A percentile compares a stretch with the other conserved stretches of the same genome.
These are phyloP conservation scores for Platalea minor DNA, from an alignment of 2,797 vertebrate genomes.

Conservation along the genomic window DNA sequence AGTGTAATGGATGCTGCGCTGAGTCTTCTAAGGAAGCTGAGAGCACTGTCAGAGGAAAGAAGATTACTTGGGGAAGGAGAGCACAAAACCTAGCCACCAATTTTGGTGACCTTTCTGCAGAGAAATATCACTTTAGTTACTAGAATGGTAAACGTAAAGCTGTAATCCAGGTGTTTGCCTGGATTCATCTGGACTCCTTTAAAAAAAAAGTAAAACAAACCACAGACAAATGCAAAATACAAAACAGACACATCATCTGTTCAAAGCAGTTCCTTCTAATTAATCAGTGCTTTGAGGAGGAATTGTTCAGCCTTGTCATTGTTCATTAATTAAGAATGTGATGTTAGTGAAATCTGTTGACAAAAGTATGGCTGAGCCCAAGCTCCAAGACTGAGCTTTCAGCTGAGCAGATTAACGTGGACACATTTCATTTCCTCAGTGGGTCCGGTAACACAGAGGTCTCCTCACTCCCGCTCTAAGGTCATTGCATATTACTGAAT, in stretches of 20 bases:
- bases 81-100: background rate
- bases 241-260: background rate
- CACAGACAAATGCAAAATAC: background rate
- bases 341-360: conserved; percentile 15
- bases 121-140: background rate
- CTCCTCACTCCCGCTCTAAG: background rate
- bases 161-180: background rate
- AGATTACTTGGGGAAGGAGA: background rate
- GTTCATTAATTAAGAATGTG: conserved; percentile 25
- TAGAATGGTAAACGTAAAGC: background rate
- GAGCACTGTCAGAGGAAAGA: conserved; percentile 14
- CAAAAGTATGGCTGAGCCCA: background rate
- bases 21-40: background rate
- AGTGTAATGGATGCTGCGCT: background rate
- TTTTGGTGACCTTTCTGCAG: background rate
- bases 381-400: background rate
- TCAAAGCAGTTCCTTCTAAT: conserved; percentile 24
- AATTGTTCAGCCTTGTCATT: conserved; percentile 14
- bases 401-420: background rate
- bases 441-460: background rate
- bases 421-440: background rate
- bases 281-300: conserved; percentile 34
- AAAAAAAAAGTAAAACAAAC: background rate
- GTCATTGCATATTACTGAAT: background rate
- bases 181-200: background rate